Percentiles rank a stretch among this genome's conserved stretches.
phyloP scores from a whole-genome alignment of 2,888 invertebrate species.

The Neria commutata region DNA sequence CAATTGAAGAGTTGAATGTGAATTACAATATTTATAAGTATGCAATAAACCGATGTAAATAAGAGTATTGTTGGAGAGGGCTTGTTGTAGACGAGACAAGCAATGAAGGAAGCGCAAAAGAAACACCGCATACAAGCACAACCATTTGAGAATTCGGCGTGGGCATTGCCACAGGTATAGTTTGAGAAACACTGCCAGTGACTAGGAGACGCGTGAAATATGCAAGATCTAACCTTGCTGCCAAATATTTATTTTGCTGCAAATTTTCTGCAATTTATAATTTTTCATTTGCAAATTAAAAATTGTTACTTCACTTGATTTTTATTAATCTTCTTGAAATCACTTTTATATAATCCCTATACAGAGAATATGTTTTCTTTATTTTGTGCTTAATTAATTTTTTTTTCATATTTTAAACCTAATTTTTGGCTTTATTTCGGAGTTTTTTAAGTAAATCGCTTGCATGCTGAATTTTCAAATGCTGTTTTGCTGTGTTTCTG shows the following conservation, averaged over 20 bases:
- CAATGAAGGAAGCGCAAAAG: background rate
- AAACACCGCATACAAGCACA: slow-evolving; percentile 8
- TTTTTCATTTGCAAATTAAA: too few relatives aligned
- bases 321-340: slow-evolving; percentile 6
- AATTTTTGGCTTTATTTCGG: background rate
- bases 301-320: background rate
- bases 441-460: too few relatives aligned
- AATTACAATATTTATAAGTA: background rate
- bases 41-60: background rate
- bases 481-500: too few relatives aligned
- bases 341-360: slow-evolving; percentile 15
- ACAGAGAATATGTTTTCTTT: background rate
- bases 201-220: background rate
- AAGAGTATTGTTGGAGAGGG: background rate
- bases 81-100: background rate
- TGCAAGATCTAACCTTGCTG: background rate
- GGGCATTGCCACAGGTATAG: background rate
- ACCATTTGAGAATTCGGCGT: too few relatives aligned
- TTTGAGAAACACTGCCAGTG: background rate
- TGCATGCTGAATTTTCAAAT: too few relatives aligned
- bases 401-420: background rate
- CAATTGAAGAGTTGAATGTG: background rate
- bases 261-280: too few relatives aligned
- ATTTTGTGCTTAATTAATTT: background rate
- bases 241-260: too few relatives aligned